Base-by-base conservation (phyloP, 2,113 vertebrate species). In the Patagioenas fasciata region DNA sequence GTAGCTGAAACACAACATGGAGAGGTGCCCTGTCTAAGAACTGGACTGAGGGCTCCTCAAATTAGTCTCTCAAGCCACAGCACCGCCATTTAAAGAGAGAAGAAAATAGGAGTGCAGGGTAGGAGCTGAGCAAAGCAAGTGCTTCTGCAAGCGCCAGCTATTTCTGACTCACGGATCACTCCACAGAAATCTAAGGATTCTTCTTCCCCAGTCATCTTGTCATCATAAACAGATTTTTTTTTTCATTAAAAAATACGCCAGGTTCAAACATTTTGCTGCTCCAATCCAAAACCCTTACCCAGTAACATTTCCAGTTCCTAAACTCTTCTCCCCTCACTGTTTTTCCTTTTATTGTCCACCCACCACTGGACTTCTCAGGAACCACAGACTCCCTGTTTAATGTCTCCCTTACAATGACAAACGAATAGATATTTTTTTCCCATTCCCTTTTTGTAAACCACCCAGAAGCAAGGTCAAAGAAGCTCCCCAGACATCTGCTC, bases 381-480 rank as follows among this genome's bases (percentile, higher is more conserved):
- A 87, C 40, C 40, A 38, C 0, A 67, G 29, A 47, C 15, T 80
- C 53, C 31, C 51, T 34, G 53, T 88, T 96, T 71, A 89, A 86
- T 31, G 51, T 81, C 56, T 86, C 69, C 50, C 28, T 80, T 83
- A 78, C 15, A 91, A 75, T 25, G 44, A 80, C 74, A 96, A 82
- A 36, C 51, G 50, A 93, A 93, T 44, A 91, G 91, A 85, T 67
- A 81, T 93, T 72, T 50, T 91, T 95, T 56, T 91, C 96, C 42
- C 64, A 57, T 80, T 94, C 66, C 44, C 77, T 81, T 42, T 82
- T 94, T 87, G 61, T 61, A 96, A 95, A 47, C 60, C 72, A 86
- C 50, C 82, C 87, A 96, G 85, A 80, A 95, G 90, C 78, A 96
- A 96, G 86, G 94, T 91, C 91, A 94, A 48, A 94, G 31, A 38